Evolutionary conservation across 2,113 vertebrate species (phyloP).

Genomic region (Glareola pratincola): DNA sequence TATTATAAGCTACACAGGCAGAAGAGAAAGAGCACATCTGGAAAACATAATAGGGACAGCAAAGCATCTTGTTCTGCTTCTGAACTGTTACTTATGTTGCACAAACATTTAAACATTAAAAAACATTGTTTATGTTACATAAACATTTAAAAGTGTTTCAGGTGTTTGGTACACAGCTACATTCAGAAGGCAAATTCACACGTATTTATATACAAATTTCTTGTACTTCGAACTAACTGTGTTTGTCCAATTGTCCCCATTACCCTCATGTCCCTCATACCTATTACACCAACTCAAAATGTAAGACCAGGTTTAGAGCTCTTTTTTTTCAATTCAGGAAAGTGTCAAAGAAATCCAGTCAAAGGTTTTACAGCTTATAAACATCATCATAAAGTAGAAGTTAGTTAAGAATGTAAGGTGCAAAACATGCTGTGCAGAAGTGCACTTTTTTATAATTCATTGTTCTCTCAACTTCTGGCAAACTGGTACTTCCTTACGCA

Average conservation of each 20-base stretch:
- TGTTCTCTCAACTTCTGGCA: neutral
- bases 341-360: neutral
- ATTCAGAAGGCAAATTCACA: neutral
- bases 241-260: neutral
- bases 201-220: rapidly evolving
- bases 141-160: neutral
- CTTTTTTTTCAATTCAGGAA: neutral
- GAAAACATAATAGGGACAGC: neutral
- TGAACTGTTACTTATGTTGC: neutral
- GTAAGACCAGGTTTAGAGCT: neutral
- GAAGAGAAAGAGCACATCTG: neutral
- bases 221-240: neutral
- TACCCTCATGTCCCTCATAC: neutral
- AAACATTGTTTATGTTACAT: neutral
- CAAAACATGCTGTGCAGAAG: neutral
- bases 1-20: neutral
- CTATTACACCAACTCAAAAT: neutral
- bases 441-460: neutral
- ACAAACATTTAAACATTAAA: neutral
- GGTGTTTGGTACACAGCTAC: neutral
- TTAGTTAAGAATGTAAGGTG: neutral
- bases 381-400: neutral
- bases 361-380: neutral
- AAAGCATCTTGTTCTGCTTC: neutral
- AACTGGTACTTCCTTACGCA: neutral